Conservation (phyloP, 2,113 vertebrate species). For the Eclectus roratus region DNA sequence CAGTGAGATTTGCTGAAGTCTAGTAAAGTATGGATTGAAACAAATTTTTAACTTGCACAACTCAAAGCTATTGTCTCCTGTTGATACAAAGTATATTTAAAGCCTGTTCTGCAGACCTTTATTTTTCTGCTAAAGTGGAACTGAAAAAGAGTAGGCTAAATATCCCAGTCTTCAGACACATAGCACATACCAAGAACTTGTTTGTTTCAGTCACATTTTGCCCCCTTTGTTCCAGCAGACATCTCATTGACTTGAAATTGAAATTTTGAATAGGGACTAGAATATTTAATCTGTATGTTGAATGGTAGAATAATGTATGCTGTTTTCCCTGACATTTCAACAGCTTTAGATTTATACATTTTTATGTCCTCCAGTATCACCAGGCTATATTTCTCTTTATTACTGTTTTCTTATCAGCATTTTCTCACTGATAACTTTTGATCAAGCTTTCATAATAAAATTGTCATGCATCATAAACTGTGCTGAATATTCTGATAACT, state of each 20-base stretch:
- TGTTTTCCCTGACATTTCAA: background rate
- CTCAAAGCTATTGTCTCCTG: background rate
- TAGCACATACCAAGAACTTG: background rate
- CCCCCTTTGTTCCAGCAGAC: background rate
- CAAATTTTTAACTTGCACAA: background rate
- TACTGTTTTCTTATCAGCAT: constrained; percentile 1
- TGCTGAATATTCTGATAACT: constrained; percentile 55
- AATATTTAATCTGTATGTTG: background rate
- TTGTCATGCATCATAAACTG: constrained; percentile 50
- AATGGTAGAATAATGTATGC: background rate
- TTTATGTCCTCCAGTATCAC: background rate
- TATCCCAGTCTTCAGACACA: background rate
- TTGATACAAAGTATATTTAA: background rate
- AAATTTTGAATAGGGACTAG: background rate
- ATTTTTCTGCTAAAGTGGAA: background rate
- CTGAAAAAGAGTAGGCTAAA: background rate
- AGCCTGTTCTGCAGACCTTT: background rate
- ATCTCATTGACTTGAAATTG: background rate
- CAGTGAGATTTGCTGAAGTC: background rate
- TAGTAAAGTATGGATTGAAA: background rate
- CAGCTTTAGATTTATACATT: background rate
- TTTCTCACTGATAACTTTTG: constrained; percentile 27
- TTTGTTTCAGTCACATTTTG: background rate
- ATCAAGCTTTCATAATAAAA: constrained; percentile 58
- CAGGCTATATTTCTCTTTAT: constrained; percentile 7